Conservation (phyloP, 1,140 invertebrate species). For the Musca vetustissima region DNA sequence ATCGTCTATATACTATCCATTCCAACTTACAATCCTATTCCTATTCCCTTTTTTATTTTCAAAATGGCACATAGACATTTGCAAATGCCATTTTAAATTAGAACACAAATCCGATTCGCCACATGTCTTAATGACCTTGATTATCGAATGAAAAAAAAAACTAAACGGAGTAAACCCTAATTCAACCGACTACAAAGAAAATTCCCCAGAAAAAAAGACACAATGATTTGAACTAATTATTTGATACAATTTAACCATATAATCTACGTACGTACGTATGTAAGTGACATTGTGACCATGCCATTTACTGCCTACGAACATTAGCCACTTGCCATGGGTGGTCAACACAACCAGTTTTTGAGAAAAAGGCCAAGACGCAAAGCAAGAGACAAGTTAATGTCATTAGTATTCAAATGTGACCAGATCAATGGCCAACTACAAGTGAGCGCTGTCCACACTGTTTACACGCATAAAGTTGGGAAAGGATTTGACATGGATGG, state of each 20-base stretch:
- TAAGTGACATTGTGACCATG: too few species aligned
- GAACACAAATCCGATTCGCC: too few species aligned
- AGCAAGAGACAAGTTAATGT: constrained; percentile 5
- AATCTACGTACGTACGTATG: too few species aligned
- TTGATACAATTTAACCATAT: constrained; percentile 2
- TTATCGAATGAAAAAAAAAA: too few species aligned
- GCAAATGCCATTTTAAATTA: too few species aligned
- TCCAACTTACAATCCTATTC: too few species aligned
- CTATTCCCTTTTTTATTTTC: too few species aligned
- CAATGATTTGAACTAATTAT: constrained; percentile 5
- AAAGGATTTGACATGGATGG: constrained; percentile 32
- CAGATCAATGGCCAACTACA: constrained; percentile 28
- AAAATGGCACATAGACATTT: too few species aligned
- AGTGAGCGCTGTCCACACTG: constrained; percentile 37
- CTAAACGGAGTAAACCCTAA: neutral
- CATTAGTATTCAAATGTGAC: constrained; percentile 23
- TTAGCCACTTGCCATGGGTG: too few species aligned
- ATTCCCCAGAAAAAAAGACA: neutral
- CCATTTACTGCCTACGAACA: too few species aligned
- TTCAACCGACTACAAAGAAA: neutral
- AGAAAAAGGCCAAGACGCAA: neutral
- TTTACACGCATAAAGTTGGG: constrained; percentile 45
- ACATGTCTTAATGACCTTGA: constrained; percentile 3
- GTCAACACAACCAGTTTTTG: neutral
- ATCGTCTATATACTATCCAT: too few species aligned